Base-by-base conservation (phyloP, 2,888 invertebrate genomes). In the Pherbina coryleti region DNA sequence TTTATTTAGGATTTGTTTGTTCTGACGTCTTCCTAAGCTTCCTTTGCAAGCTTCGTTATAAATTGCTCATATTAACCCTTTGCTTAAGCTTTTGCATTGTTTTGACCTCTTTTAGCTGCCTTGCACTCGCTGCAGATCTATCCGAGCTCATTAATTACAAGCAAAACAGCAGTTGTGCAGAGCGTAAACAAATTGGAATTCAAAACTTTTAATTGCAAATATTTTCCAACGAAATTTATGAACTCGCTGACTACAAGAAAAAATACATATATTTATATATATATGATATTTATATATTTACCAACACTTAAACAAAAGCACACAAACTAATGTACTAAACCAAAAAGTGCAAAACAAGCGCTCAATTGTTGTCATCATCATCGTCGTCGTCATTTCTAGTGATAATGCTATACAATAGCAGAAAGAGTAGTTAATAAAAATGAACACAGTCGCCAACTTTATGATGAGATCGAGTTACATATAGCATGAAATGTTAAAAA, bases 181-280 rank as follows among this genome's bases (percentile, higher is more conserved):
- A 76, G 75, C 79, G 72, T 75, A 79, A 79, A 79, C 75, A 79
- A 79, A 79, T 79, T 79, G 72, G 49, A 77, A 51, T 75, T 72
- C 72, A 73, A 74, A 79, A 77, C 72, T 79, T 79, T 77, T 79
- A 79, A 79, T 79, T 79, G 77, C 79, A 75, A 77, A 69, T 72
- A 77, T 67, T 72, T 62, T 25, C 19, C 53, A 31, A 19, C 49
- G 49, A 44, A 34, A 73, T 44, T 60, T 22, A 73, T 34, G 25
- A 60, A 62, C n/a, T 72, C 1, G 22, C 49, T 73, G 17, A 19
- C 22, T 17, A 8, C 22, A 57, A 72, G n/a, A n/a, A n/a, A n/a
- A n/a, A n/a, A n/a, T n/a, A n/a, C n/a, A n/a, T n/a, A n/a, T n/a
- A n/a, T n/a, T n/a, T n/a, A n/a, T n/a, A n/a, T n/a, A n/a, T n/a